Evolutionary conservation across 2,797 vertebrate species (phyloP), one percentile per base, ranked within the genome.

Genomic region (Malacoctenus gilli): DNA sequence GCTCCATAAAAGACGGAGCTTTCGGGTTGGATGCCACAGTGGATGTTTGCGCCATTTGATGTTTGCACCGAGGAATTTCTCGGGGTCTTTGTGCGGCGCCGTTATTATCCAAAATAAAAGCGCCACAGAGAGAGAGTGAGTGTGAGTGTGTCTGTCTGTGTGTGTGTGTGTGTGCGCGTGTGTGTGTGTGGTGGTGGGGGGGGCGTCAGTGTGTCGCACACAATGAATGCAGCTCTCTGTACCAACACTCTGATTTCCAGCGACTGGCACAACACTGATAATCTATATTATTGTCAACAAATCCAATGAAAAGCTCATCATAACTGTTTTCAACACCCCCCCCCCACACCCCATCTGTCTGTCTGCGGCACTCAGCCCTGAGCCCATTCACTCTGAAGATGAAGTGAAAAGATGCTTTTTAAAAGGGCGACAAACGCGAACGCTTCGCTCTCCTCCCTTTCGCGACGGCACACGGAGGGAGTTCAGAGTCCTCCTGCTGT

Each of bases 31-130:
- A 64, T 37, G 39, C 50, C 68, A 63, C 72, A 59, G 41, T 41
- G 56, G 52, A 72, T 52, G 74, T 76, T n/a, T 37, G 77, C 70
- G 53, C 64, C 38, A 36, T 67, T 80, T 44, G 51, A 59, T 76
- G 68, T 74, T 59, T 25, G 53, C 38, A 10, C 46, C 4, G 2
- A 72, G 50, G 39, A 71, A 50, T 47, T 54, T 55, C 56, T 39
- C 51, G 15, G 22, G 76, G 44, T 72, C 51, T 56, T 56, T 68
- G 51, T 38, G 52, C 41, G 72, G 59, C 14, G 7, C 22, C 48
- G 8, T 55, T 62, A 43, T 74, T 42, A 46, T 51, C 36, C 50
- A 75, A 53, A 59, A 23, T 11, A 28, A 56, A 58, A 56, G 25
- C 39, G 14, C 2, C 16, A 30, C 19, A 46, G n/a, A 36, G 20